Percentiles rank a stretch among this genome's conserved stretches.
phyloP scores from a whole-genome alignment of 1,140 invertebrate species.

The Heliothis subflexa region DNA sequence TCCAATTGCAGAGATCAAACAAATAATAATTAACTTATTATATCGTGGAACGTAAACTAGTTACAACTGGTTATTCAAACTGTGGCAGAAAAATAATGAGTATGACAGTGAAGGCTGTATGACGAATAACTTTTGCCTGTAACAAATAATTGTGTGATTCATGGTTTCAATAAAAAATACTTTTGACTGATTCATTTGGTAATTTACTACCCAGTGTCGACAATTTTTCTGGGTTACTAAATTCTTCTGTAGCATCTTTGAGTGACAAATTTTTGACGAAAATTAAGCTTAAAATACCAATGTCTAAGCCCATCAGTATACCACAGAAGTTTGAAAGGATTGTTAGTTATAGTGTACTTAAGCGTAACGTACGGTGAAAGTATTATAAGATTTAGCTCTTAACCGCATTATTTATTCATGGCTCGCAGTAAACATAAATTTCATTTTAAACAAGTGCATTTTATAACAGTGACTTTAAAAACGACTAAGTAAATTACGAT shows the following conservation, averaged over 20 bases:
- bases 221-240: neutral
- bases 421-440: conserved; percentile 49
- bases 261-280: too few relatives aligned
- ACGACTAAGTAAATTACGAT: conserved; percentile 33
- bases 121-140: conserved; percentile 41
- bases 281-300: too few relatives aligned
- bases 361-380: conserved; percentile 47
- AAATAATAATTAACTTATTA: conserved; percentile 42
- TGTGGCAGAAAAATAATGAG: conserved; percentile 36
- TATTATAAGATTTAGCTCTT: conserved; percentile 48
- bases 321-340: conserved; percentile 39
- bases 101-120: conserved; percentile 42
- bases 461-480: conserved; percentile 40
- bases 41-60: conserved; percentile 25
- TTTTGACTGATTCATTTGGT: conserved; percentile 24
- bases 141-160: conserved; percentile 23
- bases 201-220: neutral
- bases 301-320: conserved; percentile 8
- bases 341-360: conserved; percentile 51
- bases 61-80: conserved; percentile 23
- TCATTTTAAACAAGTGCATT: conserved; percentile 48
- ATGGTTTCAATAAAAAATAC: conserved; percentile 28
- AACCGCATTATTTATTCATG: conserved; percentile 50
- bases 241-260: too few relatives aligned
- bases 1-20: conserved; percentile 28